These are phyloP conservation scores for Parthenolecanium corni DNA, from an alignment of 2,888 invertebrate species.

Conservation along the genomic window DNA sequence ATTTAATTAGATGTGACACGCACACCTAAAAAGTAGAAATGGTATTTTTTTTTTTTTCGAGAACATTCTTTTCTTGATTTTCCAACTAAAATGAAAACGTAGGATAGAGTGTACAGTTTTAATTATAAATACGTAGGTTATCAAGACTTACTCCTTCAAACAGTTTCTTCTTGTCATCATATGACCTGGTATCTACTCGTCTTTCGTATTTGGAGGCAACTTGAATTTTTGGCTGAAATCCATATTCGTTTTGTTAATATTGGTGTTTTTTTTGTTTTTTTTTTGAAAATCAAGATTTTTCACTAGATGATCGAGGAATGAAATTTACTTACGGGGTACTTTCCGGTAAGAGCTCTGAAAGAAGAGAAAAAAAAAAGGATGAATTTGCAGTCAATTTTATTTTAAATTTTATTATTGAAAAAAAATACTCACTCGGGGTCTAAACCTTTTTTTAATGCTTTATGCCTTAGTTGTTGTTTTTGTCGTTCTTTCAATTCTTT, in stretches of 20 bases:
- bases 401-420: too few species aligned
- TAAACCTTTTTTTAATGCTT: conserved; percentile 90
- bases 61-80: too few species aligned
- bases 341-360: conserved; percentile 74
- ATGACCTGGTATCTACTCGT: conserved; percentile 93
- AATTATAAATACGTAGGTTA: too few species aligned
- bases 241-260: not conserved
- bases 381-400: not conserved
- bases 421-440: conserved; percentile 63
- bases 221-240: conserved; percentile 83
- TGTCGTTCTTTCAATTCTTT: conserved; percentile 99
- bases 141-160: conserved; percentile 82
- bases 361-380: conserved; percentile 20
- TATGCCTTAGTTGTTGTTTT: conserved; percentile 95
- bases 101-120: too few species aligned
- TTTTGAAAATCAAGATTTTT: too few species aligned
- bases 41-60: too few species aligned
- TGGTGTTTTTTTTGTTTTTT: not conserved
- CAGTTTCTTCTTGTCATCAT: conserved; percentile 90
- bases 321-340: conserved; percentile 72
- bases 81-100: too few species aligned
- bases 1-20: too few species aligned
- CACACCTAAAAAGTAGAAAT: too few species aligned
- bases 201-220: conserved; percentile 98
- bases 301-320: too few species aligned